Evolutionary conservation across 2,888 invertebrate species (phyloP), one percentile per base, ranked within the genome.

Genomic region (Machimus rusticus): DNA sequence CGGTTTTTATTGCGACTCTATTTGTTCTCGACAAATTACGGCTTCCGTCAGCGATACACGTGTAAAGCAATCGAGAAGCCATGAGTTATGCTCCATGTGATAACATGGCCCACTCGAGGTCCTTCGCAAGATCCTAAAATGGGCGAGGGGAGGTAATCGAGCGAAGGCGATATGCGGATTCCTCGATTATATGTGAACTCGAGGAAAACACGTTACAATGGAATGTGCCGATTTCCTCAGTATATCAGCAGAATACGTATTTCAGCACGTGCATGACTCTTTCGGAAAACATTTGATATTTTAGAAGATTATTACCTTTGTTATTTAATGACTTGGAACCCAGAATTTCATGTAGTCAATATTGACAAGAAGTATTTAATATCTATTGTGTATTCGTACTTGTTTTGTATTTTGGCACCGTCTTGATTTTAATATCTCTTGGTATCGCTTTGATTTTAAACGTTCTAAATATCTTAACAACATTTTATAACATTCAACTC

Each of bases 1-100:
- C 39, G 66, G 66, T 84, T 84, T 84, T 84, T 84, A 84, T 84
- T 66, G 39, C 66, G 57, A 79, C 28, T 28, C 51, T 28, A 79
- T 31, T 79, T 79, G 79, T 79, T 23, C 51, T 51, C 79, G 51
- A 79, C 51, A 79, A 79, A 79, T 51, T 79, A 46, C 51, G 28
- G 51, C 51, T 46, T 79, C 66, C 66, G 66, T 66, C 66, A 66
- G 66, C 66, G 23, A 66, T 23, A 66, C 66, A 66, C 66, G 66
- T 66, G 66, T 28, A 66, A 66, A 66, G 66, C 66, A 66, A 66
- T 66, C 66, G 66, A 28, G 23, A 66, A 66, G 66, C 66, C 66
- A 28, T 66, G 66, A 66, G 66, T 66, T 66, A 66, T 66, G 66
- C 14, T 66, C 66, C 66, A 23, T 66, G 66, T 66, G 66, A 66